These are phyloP conservation scores for Botia almorhae DNA, from an alignment of 2,797 vertebrate genomes.

Conservation along the genomic window DNA sequence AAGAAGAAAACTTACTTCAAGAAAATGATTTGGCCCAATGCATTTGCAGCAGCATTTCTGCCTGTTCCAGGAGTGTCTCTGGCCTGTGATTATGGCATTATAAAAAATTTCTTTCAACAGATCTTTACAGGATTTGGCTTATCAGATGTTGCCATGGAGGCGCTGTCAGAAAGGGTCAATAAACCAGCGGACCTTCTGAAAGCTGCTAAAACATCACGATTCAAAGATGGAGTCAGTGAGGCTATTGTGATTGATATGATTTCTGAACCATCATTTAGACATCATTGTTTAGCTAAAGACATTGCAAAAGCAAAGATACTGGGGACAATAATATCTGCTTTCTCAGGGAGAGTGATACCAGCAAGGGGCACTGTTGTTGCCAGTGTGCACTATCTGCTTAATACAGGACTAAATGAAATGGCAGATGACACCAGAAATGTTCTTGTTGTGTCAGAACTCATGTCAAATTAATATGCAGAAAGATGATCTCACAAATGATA, in stretches of 20 bases:
- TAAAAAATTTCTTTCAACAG: conserved; percentile 43
- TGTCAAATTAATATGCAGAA: no score
- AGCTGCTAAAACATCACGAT: conserved; percentile 10
- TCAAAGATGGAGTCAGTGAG: conserved; percentile 28
- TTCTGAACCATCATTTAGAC: neutral
- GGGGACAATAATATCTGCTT: no score
- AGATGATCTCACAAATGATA: no score
- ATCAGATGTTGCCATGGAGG: conserved; percentile 40
- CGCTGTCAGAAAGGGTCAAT: conserved; percentile 47
- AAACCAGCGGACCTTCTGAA: conserved; percentile 23
- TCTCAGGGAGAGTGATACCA: no score
- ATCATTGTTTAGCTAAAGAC: no score
- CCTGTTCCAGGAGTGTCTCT: conserved; percentile 42
- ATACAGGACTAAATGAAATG: no score
- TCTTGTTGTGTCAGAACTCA: no score
- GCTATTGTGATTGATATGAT: neutral
- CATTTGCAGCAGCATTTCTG: neutral
- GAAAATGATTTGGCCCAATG: conserved; percentile 9
- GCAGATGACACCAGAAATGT: no score
- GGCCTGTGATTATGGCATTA: conserved; percentile 37
- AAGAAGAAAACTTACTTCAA: conserved; percentile 43
- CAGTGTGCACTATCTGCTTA: no score
- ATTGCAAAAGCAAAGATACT: no score
- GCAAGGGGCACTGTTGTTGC: no score
- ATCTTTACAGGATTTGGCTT: conserved; percentile 39